A percentile compares a stretch with the other conserved stretches of the same genome.
Evolutionary conservation across 1,140 invertebrate genomes (phyloP).

Genomic region (Drosophila sulfurigaster): DNA sequence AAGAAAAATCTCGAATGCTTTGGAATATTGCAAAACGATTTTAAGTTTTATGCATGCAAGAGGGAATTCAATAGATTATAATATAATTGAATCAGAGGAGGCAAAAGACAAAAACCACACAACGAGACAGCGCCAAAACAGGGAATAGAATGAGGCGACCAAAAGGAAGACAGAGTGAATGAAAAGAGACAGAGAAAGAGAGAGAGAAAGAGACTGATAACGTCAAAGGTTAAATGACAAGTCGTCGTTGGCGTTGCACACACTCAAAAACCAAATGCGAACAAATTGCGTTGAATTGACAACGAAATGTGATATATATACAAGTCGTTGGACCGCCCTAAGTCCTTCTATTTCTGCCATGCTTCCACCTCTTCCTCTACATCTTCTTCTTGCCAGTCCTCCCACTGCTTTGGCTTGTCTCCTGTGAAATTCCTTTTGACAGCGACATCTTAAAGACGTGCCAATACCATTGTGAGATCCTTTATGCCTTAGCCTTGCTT

Average conservation of each 20-base stretch:
- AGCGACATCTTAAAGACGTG: constrained; percentile 57
- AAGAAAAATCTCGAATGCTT: constrained; percentile 19
- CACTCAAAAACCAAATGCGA: constrained; percentile 46
- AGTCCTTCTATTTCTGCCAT: background rate
- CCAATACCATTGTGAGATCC: constrained; percentile 48
- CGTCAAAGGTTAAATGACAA: constrained; percentile 73
- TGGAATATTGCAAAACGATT: constrained; percentile 43
- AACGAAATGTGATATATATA: constrained; percentile 49
- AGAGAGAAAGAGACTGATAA: constrained; percentile 12
- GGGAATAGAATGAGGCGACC: constrained; percentile 11
- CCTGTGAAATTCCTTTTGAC: constrained; percentile 72
- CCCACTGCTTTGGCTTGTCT: constrained; percentile 30
- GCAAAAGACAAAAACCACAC: constrained; percentile 32
- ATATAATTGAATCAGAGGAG: constrained; percentile 70
- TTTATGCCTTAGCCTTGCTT: constrained; percentile 18
- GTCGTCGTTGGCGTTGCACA: constrained; percentile 20
- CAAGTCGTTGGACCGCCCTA: constrained; percentile 25
- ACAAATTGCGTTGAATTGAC: constrained; percentile 67
- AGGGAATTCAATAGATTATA: constrained; percentile 72
- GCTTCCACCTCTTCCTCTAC: background rate
- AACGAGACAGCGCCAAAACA: background rate
- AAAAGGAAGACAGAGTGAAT: too few species aligned
- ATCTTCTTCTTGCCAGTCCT: background rate
- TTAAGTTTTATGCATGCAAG: constrained; percentile 45
- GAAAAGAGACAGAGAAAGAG: background rate